Evolutionary conservation across 1,140 invertebrate species (phyloP).

Genomic region (Philopotamus ludificatus): DNA sequence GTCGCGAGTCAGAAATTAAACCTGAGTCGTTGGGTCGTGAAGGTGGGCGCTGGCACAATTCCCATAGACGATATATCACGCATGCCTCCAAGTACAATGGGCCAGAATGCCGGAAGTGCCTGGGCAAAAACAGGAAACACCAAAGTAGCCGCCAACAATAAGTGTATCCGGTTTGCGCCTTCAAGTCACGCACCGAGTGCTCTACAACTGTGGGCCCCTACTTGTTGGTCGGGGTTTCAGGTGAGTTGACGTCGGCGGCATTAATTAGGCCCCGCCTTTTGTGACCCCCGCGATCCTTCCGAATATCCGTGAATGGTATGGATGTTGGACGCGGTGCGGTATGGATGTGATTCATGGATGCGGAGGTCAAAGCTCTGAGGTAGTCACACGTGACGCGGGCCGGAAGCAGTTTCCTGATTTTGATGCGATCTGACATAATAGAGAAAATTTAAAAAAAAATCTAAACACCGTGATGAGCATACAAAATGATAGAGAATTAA

Average conservation of each 20-base stretch:
- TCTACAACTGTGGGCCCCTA: constrained; percentile 1
- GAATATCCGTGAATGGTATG: too few species aligned
- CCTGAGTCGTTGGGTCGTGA: constrained; percentile 17
- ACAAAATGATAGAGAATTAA: too few species aligned
- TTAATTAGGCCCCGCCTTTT: constrained; percentile 34
- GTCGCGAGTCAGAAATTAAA: constrained; percentile 10
- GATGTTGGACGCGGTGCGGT: too few species aligned
- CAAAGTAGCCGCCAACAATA: constrained; percentile 39
- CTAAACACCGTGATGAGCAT: too few species aligned
- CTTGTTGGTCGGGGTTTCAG: constrained; percentile 17
- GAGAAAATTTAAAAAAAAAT: too few species aligned
- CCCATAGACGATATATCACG: constrained; percentile 40
- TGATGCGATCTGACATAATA: too few species aligned
- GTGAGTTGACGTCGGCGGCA: constrained; percentile 20
- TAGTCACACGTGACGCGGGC: too few species aligned
- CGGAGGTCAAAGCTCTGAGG: too few species aligned
- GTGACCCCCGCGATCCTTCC: background rate
- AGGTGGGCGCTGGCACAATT: constrained; percentile 27
- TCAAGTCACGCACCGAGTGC: constrained; percentile 40
- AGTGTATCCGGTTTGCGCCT: constrained; percentile 40
- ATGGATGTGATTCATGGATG: too few species aligned
- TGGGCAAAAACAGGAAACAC: constrained; percentile 38
- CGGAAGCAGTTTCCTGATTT: too few species aligned
- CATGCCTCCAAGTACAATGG: constrained; percentile 20
- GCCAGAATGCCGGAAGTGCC: constrained; percentile 35